Conservation (phyloP, 2,888 invertebrate species). For the Drosophila demipolita region DNA sequence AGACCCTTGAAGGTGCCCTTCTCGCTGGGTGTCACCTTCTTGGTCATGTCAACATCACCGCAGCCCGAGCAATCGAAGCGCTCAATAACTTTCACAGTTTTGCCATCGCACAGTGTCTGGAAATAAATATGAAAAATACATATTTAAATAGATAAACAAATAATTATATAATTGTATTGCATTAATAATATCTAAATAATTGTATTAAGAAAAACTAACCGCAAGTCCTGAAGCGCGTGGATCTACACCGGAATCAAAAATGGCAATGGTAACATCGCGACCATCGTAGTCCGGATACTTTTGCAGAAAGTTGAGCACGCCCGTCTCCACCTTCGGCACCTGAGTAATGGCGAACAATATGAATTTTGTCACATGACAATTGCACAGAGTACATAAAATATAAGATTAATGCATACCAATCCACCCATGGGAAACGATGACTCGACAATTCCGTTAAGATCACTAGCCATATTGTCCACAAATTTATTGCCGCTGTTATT, state of each 20-base stretch:
- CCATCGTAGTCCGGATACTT: constrained; percentile 97
- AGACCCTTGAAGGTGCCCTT: constrained; percentile 93
- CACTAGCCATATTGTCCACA: constrained; percentile 62
- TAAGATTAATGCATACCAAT: constrained; percentile 86
- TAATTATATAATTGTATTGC: neutral
- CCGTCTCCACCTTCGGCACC: constrained; percentile 96
- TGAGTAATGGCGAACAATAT: neutral
- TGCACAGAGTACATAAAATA: neutral
- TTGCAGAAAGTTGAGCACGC: constrained; percentile 92
- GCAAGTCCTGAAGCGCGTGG: constrained; percentile 97
- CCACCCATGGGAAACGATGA: constrained; percentile 93
- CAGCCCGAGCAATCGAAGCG: constrained; percentile 98
- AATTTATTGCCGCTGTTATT: constrained; percentile 32
- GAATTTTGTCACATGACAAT: neutral
- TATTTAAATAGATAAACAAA: neutral
- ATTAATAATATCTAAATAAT: neutral
- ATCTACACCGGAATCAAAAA: constrained; percentile 99
- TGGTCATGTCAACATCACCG: constrained; percentile 97
- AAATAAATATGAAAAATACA: constrained; percentile 11
- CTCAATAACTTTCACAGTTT: constrained; percentile 95
- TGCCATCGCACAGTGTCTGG: constrained; percentile 93
- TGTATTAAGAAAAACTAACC: constrained; percentile 86
- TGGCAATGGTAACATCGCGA: constrained; percentile 95
- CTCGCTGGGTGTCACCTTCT: constrained; percentile 88
- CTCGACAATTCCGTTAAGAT: constrained; percentile 85